Evolutionary conservation across 2,113 vertebrate genomes (phyloP).

Genomic region (Planiliza haematocheilus): DNA sequence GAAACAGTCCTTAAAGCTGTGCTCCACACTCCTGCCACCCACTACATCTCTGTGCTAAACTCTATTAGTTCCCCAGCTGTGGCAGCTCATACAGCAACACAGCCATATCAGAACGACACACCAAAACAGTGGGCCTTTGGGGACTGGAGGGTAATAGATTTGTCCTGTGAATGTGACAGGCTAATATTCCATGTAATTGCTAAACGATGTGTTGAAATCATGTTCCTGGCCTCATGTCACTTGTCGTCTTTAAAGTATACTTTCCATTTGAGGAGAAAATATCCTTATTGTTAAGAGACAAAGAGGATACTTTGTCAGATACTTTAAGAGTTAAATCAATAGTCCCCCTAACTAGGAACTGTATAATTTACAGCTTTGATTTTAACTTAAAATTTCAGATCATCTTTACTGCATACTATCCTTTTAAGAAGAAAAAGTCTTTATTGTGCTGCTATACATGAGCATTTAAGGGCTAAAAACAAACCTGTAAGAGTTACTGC

Average conservation of each 20-base stretch:
- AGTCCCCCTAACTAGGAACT: too few relatives aligned
- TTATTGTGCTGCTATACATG: too few relatives aligned
- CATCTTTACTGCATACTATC: too few relatives aligned
- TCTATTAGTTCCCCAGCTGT: conserved; percentile 29
- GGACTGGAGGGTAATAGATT: conserved; percentile 20
- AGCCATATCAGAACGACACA: conserved; percentile 10
- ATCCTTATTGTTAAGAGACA: conserved; percentile 1
- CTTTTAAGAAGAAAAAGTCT: too few relatives aligned
- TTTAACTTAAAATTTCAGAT: too few relatives aligned
- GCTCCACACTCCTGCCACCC: conserved; percentile 45
- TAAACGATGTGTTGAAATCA: conserved; percentile 45
- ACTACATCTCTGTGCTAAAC: conserved; percentile 39
- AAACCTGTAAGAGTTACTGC: too few relatives aligned
- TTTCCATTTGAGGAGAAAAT: conserved; percentile 15
- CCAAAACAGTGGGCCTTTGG: background rate
- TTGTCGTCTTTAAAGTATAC: conserved; percentile 12
- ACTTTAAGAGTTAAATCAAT: too few relatives aligned
- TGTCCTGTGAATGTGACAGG: conserved; percentile 43
- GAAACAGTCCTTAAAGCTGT: conserved; percentile 60
- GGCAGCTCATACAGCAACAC: conserved; percentile 15
- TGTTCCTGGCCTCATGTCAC: conserved; percentile 35
- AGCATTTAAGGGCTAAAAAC: too few relatives aligned
- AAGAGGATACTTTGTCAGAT: too few relatives aligned
- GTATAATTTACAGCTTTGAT: too few relatives aligned
- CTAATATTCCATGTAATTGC: conserved; percentile 22